Conservation (phyloP, 2,797 vertebrate species). For the Microhierax caerulescens region DNA sequence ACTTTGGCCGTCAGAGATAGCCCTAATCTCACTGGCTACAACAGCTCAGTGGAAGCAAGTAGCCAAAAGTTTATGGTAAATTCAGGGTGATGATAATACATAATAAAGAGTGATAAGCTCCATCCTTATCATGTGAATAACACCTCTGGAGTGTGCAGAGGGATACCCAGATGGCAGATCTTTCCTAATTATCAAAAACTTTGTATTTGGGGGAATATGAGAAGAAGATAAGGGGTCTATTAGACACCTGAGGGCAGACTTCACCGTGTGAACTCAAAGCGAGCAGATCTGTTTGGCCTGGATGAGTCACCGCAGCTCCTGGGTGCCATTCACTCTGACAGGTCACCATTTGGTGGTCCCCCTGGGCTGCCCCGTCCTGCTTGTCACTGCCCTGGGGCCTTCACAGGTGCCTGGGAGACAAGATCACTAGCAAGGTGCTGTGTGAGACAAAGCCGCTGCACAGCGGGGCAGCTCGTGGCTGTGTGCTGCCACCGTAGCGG, state of each 20-base stretch:
- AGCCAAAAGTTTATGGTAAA: background rate
- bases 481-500: accelerated
- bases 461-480: accelerated
- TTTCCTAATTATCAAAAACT: background rate
- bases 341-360: accelerated
- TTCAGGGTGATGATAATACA: background rate
- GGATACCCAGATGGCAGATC: accelerated
- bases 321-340: background rate
- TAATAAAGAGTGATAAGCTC: background rate
- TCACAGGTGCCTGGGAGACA: background rate
- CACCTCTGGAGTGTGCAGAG: background rate
- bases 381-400: background rate
- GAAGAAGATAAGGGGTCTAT: background rate
- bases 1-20: background rate
- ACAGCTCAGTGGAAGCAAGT: background rate
- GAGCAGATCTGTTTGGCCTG: background rate
- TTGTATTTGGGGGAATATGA: background rate
- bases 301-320: background rate
- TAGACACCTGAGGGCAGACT: background rate
- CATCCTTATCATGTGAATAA: background rate
- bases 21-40: background rate
- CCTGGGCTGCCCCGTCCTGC: background rate
- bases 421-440: background rate
- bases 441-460: accelerated
- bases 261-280: background rate